Evolutionary conservation across 2,888 invertebrate genomes (phyloP), one percentile per base, ranked within the genome.

Genomic region (Cryptus viduatorius): DNA sequence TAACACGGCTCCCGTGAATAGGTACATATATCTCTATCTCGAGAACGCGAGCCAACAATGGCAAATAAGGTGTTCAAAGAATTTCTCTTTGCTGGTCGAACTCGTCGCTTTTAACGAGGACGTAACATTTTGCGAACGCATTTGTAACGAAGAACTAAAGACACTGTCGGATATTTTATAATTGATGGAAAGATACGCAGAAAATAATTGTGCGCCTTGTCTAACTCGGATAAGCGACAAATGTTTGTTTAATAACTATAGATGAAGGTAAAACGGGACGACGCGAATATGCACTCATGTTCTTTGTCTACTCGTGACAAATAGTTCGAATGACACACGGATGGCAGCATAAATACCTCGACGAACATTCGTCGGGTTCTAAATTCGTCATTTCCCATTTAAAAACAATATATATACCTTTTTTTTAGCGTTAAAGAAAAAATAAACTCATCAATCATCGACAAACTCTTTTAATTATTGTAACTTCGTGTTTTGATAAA

Each of bases 111-210:
- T 44, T 46, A 69, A 48, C 19, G 48, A 48, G 48, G 31, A 7
- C n/a, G 29, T 3, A 37, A n/a, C 24, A 29, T 19, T 12, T 68
- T 14, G n/a, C 8, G 29, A 24, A 29, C 24, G 50, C 48, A 24
- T 46, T 24, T 56, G n/a, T n/a, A 46, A 7, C 61, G 31, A 61
- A 31, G 10, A 24, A 24, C 7, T 1, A 7, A n/a, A 31, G 50
- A 31, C 56, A 46, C 44, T 46, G 5, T 24, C n/a, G 46, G 2
- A 0, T 3, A 16, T 73, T 76, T 50, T 24, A 42, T 53, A 65
- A 76, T 76, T 31, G 75, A 76, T 65, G 50, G n/a, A 24, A 31
- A 53, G 64, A n/a, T n/a, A n/a, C n/a, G n/a, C n/a, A n/a, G n/a
- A 29, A 42, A 65, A 53, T 19, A 76, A 65, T 53, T 53, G 65